phyloP scores from a whole-genome alignment of 2,888 invertebrate species.

The Acanthoscelides obtectus region DNA sequence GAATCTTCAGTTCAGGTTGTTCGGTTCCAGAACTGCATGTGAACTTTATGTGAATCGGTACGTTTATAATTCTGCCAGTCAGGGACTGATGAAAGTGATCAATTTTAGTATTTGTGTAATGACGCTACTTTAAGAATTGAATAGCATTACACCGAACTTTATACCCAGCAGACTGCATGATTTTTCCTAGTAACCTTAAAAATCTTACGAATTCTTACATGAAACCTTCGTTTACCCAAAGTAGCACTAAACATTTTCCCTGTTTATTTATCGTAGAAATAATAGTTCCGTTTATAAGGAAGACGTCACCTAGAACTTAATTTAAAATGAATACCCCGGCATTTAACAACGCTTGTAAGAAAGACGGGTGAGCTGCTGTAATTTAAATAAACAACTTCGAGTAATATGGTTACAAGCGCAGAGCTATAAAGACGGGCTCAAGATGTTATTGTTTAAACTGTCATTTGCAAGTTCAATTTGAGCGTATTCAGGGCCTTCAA shows the following conservation, averaged over 20 bases:
- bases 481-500: constrained; percentile 31
- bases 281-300: not conserved
- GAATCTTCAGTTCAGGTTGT: too few relatives aligned
- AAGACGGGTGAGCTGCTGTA: constrained; percentile 30
- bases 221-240: not conserved
- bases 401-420: constrained; percentile 41
- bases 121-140: too few relatives aligned
- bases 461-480: constrained; percentile 33
- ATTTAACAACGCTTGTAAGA: not conserved
- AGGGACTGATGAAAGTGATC: too few relatives aligned
- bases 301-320: not conserved
- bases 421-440: constrained; percentile 39
- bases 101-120: too few relatives aligned
- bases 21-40: too few relatives aligned
- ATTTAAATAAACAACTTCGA: constrained; percentile 45
- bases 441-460: constrained; percentile 43
- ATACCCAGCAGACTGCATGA: too few relatives aligned
- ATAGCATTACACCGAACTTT: too few relatives aligned
- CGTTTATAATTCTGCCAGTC: too few relatives aligned
- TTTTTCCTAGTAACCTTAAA: too few relatives aligned
- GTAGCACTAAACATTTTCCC: not conserved
- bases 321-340: not conserved
- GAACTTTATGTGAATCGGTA: too few relatives aligned
- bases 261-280: not conserved
- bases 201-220: too few relatives aligned